Base-by-base conservation (phyloP, 2,113 vertebrate genomes). In the Equus przewalskii region DNA sequence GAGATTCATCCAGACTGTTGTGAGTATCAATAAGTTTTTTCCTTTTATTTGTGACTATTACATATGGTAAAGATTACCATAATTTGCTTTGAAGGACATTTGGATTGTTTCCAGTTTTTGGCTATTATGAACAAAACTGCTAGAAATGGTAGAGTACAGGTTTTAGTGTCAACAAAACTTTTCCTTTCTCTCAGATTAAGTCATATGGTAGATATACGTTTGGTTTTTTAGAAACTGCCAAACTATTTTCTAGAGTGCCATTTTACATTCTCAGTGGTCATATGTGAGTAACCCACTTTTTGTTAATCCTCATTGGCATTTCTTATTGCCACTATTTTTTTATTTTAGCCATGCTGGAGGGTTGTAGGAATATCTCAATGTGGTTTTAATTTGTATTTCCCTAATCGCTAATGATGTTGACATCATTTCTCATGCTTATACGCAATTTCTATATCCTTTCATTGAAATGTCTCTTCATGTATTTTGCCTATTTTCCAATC, bases 281-380 rank as follows among this genome's bases (percentile, higher is more conserved):
- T 7, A 3, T 19, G 21, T 21, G 9, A 78, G 19, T 9, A 51
- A 54, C 12, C 7, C 0, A 7, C 14, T 49, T 72, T 64, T 24
- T 11, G 10, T 75, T 36, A 22, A 51, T 67, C 11, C 12, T 41
- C 3, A 0, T 7, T 3, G 13, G 22, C 28, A 69, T 58, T 54
- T 19, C 2, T 6, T 21, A 2, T 33, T 13, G 14, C 9, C 36
- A 33, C 19, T 26, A 11, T 0, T 26, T 54, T 54, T 56, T 28
- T 62, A 46, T 7, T 41, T 41, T 24, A 33, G 15, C 19, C 22
- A 41, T 19, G 18, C 13, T n/a, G 26, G 14, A 36, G 51, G 7
- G 8, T 3, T 14, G 1, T 2, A 7, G 46, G 5, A 24, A 14
- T 14, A 21, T 12, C 30, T 65, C 14, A 1, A 6, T 14, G 16